Evolutionary conservation across 2,797 vertebrate species (phyloP), one percentile per base, ranked within the genome.

Genomic region (Crenichthys baileyi): DNA sequence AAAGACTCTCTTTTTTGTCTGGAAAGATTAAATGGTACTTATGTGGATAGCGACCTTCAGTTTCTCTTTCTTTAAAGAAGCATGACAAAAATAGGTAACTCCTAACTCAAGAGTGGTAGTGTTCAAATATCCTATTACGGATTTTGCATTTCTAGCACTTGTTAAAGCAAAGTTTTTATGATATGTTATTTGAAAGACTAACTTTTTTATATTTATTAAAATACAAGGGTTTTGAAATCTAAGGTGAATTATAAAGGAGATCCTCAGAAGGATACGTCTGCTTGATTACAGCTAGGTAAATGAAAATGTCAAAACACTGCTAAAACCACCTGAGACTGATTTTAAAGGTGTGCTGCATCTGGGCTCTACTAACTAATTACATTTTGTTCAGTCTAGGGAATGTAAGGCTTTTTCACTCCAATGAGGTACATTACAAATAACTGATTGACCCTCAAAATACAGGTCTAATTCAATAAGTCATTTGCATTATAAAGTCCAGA

Each of bases 11-110:
- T 85, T 83, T 87, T 92, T 87, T 85, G 83, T 91, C 80, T 87
- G 77, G 67, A 51, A 61, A 90, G 87, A 91, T 91, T 86, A 89
- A 88, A 90, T 73, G 79, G 81, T 78, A 81, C 82, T 92, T 87
- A 81, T 73, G 80, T 83, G 81, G 72, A 79, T 67, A 76, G 80
- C 44, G 18, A 86, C 83, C 80, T 87, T 85, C 77, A 84, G 48
- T 90, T 87, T 87, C 77, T 86, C 74, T 78, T 73, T 50, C 81
- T 89, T 90, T 84, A 83, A 90, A 83, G 80, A 85, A 76, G 77
- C 84, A 79, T 76, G 75, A 85, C 81, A 58, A 76, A 87, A 91
- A 88, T 86, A 74, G 75, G 68, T 81, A 85, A 87, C 82, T 81
- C 76, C 80, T 89, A 80, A 79, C 70, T 90, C 79, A 77, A 78